Evolutionary conservation across 2,888 invertebrate genomes (phyloP), one percentile per base, ranked within the genome.

Genomic region (Drosophila anomalata): DNA sequence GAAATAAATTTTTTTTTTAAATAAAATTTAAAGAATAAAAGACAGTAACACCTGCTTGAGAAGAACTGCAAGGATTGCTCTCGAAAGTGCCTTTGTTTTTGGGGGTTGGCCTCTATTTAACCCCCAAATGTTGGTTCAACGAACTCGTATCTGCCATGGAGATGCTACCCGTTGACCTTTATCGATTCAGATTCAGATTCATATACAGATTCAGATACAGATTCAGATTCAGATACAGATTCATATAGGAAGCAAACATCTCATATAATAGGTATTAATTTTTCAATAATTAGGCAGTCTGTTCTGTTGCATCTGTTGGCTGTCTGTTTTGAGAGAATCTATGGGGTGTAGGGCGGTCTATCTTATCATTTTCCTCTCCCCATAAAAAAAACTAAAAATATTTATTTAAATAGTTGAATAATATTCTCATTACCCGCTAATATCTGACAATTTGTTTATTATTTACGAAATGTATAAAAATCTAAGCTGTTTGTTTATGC

Each of bases 221-320:
- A 24, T 17, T 1, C 17, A 17, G 17, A 17, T 17, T 17, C 17
- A 17, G 17, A 17, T 17, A 17, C 17, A 17, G 47, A 59, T 52
- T 24, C 22, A 24, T 24, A 24, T 24, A 24, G 22, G 22, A 24
- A 24, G 22, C 22, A 24, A 24, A 24, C 22, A 24, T 24, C 22
- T 24, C 22, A 24, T 44, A 60, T 54, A 72, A 54, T 55, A 17
- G 7, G 20, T 42, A 57, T 61, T 47, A 66, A 71, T 72, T 79
- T 47, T 62, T 71, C 56, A 75, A 75, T 78, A 80, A 84, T 72
- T 80, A 71, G 65, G 71, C 65, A 78, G 61, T 78, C 62, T 54
- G 44, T 63, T 78, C 62, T 54, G 44, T 12, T 44, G 63, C 63
- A 63, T 63, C 63, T 69, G 60, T 69, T 70, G 53, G 39, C 17